Evolutionary conservation across 2,113 vertebrate species (phyloP).

Genomic region (Harpagus bidentatus): DNA sequence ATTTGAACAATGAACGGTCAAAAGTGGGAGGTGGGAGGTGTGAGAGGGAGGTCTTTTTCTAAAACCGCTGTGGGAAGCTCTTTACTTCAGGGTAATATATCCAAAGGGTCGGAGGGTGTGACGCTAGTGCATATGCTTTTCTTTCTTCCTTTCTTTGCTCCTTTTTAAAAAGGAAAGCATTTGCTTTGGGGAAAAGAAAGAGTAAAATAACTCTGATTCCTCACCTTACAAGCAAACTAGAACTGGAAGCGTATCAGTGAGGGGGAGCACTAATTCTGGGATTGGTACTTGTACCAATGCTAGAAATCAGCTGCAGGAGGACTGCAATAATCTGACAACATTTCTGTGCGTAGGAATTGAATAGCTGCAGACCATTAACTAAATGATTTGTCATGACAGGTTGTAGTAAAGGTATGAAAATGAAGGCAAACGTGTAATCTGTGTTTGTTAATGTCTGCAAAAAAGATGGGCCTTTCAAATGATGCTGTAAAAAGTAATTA

Average conservation of each 20-base stretch:
- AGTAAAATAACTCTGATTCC: background rate
- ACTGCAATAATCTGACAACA: background rate
- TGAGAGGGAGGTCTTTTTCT: background rate
- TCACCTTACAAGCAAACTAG: background rate
- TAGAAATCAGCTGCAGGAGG: background rate
- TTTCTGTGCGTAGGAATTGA: background rate
- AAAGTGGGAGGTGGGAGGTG: background rate
- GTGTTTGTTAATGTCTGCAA: background rate
- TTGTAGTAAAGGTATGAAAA: background rate
- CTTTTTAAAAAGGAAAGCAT: background rate
- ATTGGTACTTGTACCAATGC: background rate
- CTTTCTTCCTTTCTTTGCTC: background rate
- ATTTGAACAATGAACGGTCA: background rate
- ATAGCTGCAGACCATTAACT: background rate
- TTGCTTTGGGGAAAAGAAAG: background rate
- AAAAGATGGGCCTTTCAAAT: background rate
- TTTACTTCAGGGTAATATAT: background rate
- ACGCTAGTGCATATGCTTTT: background rate
- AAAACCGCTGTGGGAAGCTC: background rate
- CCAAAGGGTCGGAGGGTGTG: background rate
- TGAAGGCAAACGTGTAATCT: background rate
- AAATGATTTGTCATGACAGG: background rate
- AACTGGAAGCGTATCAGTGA: background rate
- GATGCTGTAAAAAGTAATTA: background rate
- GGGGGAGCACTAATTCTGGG: background rate